These are phyloP conservation scores for Zaprionus ghesquierei DNA, from an alignment of 1,140 invertebrate species.

Conservation along the genomic window DNA sequence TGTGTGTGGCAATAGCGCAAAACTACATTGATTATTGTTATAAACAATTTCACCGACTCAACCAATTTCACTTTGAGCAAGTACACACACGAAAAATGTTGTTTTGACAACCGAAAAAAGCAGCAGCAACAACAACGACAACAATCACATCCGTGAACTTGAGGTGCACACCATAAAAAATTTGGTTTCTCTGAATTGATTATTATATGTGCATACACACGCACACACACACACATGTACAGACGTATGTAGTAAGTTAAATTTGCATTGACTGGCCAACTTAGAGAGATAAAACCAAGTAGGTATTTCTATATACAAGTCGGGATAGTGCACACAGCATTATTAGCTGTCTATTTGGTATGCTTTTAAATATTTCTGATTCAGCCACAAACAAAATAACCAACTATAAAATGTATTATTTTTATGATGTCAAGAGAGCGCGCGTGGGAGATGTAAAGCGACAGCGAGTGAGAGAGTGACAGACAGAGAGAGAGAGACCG, in stretches of 20 bases:
- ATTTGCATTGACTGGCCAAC: slow-evolving; percentile 5
- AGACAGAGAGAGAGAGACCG: slow-evolving; percentile 24
- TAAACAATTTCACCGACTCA: slow-evolving; percentile 33
- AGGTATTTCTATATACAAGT: background rate
- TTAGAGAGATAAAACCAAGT: background rate
- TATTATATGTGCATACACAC: slow-evolving; percentile 13
- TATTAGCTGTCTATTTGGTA: slow-evolving; percentile 7
- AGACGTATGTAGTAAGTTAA: background rate
- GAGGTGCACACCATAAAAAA: slow-evolving; percentile 37
- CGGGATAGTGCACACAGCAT: slow-evolving; percentile 39
- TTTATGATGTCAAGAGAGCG: slow-evolving; percentile 46
- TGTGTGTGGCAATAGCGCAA: slow-evolving; percentile 2
- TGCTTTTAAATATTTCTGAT: slow-evolving; percentile 15
- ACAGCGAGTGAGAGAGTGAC: slow-evolving; percentile 4
- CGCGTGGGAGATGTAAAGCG: slow-evolving; percentile 36
- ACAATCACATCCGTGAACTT: slow-evolving; percentile 53
- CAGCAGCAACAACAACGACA: slow-evolving; percentile 24
- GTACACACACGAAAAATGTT: slow-evolving; percentile 43
- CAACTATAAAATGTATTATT: slow-evolving; percentile 49
- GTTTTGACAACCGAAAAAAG: slow-evolving; percentile 68
- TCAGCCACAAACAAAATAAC: slow-evolving; percentile 22
- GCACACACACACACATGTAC: background rate
- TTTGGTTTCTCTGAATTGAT: slow-evolving; percentile 43
- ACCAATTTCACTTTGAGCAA: slow-evolving; percentile 47
- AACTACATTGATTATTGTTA: slow-evolving; percentile 12